phyloP scores from a whole-genome alignment of 2,113 vertebrate species.

The Paramisgurnus dabryanus region DNA sequence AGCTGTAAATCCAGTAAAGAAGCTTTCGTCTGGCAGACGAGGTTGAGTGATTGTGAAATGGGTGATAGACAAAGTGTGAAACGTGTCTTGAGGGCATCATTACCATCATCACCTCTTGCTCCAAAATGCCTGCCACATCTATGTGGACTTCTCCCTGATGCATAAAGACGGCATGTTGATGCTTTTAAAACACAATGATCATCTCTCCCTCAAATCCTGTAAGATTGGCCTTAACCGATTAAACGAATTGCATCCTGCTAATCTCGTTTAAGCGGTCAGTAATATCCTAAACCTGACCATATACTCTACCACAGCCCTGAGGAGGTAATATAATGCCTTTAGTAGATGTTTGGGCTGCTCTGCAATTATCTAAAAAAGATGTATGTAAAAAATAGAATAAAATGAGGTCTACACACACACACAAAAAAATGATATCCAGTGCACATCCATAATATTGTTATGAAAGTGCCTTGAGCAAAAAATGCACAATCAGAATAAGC shows the following conservation, averaged over 20 bases:
- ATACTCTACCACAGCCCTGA: background rate
- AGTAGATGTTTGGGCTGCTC: background rate
- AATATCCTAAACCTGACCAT: slow-evolving; percentile 33
- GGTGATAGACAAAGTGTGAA: slow-evolving; percentile 16
- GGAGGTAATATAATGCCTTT: slow-evolving; percentile 19
- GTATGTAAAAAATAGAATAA: slow-evolving; percentile 3
- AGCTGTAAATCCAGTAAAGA: background rate
- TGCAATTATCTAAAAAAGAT: slow-evolving; percentile 8
- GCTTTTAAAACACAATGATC: slow-evolving; percentile 18
- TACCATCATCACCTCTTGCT: slow-evolving; percentile 11
- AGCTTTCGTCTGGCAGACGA: background rate
- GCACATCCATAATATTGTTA: slow-evolving; percentile 4
- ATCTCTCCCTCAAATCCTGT: slow-evolving; percentile 60
- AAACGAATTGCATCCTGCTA: slow-evolving; percentile 56
- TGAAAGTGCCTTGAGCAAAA: background rate
- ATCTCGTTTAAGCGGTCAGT: slow-evolving; percentile 60
- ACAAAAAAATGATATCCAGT: background rate
- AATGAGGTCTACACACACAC: background rate
- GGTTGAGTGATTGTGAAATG: background rate
- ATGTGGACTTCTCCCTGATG: background rate
- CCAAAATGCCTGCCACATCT: background rate
- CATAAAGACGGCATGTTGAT: slow-evolving; percentile 16
- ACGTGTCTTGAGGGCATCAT: background rate
- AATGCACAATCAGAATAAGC: background rate
- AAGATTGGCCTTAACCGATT: slow-evolving; percentile 53